These are phyloP conservation scores for Stichodactyla mertensii DNA, from an alignment of 64 coral and sea anemone species.

Conservation along the genomic window DNA sequence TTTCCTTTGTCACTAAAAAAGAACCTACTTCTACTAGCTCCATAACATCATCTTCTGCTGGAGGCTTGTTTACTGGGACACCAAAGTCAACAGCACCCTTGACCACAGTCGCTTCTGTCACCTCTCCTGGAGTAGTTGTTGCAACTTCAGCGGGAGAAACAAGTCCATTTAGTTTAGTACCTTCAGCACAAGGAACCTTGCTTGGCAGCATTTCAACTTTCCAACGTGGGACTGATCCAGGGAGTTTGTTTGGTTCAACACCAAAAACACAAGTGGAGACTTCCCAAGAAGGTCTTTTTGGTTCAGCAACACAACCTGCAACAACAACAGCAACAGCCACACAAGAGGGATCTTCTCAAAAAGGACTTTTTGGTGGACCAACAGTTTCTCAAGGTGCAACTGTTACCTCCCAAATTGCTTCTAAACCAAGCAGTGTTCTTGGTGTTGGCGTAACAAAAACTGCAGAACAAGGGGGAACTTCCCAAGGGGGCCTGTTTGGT, in stretches of 20 bases:
- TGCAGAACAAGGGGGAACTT: background rate
- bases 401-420: too few species aligned
- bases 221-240: background rate
- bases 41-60: background rate
- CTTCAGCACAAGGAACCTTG: background rate
- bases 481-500: background rate
- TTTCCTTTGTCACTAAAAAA: background rate
- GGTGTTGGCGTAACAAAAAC: too few species aligned
- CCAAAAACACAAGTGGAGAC: too few species aligned
- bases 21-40: background rate
- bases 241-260: background rate
- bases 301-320: too few species aligned
- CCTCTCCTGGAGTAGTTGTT: background rate
- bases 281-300: too few species aligned
- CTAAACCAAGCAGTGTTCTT: too few species aligned
- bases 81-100: background rate
- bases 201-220: background rate
- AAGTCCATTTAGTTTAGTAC: background rate
- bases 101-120: background rate
- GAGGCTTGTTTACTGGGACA: conserved; percentile 21
- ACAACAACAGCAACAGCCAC: too few species aligned
- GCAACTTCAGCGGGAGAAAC: background rate
- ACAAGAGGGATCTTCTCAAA: too few species aligned
- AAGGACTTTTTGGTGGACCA: background rate
- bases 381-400: background rate